These are phyloP conservation scores for Pedetes capensis DNA, from an alignment of 2,113 vertebrate species.

Conservation along the genomic window DNA sequence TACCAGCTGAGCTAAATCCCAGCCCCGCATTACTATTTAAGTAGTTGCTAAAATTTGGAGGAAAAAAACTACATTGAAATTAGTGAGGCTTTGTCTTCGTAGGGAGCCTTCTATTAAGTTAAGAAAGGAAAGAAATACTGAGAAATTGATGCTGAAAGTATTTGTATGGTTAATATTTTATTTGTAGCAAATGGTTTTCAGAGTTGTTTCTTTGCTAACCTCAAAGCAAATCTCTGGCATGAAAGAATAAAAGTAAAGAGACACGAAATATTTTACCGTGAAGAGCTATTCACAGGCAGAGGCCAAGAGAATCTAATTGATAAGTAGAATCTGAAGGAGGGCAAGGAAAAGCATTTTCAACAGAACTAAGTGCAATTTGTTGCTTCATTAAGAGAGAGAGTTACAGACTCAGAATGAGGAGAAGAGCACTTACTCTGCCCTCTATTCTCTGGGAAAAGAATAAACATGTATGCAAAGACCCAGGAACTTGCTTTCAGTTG, in stretches of 20 bases:
- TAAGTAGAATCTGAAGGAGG: slow-evolving; percentile 41
- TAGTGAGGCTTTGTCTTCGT: not conserved
- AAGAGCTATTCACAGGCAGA: not conserved
- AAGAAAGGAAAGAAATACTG: not conserved
- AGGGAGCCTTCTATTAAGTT: not conserved
- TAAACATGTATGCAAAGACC: not conserved
- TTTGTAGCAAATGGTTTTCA: not conserved
- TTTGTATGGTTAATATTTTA: slow-evolving; percentile 18
- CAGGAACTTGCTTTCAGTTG: not conserved
- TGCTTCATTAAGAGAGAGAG: not conserved
- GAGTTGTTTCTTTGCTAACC: not conserved
- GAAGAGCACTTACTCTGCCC: not conserved
- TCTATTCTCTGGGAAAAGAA: slow-evolving; percentile 46
- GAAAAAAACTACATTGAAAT: not conserved
- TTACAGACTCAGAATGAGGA: not conserved
- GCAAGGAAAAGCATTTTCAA: not conserved
- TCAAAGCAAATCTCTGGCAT: not conserved
- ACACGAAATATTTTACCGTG: fast-evolving
- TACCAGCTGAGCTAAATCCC: too few species aligned
- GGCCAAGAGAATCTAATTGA: not conserved
- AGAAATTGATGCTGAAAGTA: not conserved
- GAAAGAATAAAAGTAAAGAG: not conserved
- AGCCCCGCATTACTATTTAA: not conserved
- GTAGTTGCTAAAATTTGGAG: not conserved
- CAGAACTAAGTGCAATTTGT: not conserved